Evolutionary conservation across 2,113 vertebrate species (phyloP).

Genomic region (Fukomys damarensis): DNA sequence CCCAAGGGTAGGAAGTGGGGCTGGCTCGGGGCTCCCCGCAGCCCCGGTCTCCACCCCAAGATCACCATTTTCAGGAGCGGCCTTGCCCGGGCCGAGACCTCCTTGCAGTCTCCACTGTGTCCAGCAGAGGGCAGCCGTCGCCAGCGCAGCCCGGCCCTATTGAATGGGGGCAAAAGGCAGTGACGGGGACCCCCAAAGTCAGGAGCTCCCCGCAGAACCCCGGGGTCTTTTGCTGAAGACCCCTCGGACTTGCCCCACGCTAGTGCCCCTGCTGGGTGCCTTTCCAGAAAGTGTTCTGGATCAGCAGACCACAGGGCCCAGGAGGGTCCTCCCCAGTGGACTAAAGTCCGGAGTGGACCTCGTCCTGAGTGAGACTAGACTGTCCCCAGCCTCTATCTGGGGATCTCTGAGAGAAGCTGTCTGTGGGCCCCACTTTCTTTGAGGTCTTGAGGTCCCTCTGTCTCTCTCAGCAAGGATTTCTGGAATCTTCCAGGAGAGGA

Average conservation of each 20-base stretch:
- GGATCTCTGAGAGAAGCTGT: no score
- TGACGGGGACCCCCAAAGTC: neutral
- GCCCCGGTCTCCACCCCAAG: neutral
- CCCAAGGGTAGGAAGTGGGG: neutral
- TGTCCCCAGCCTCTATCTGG: no score
- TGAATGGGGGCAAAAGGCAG: neutral
- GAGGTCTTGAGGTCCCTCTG: no score
- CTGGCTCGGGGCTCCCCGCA: neutral
- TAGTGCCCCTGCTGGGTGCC: neutral
- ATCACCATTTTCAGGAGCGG: neutral
- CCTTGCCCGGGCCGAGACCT: neutral
- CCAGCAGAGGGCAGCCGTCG: constrained; percentile 38
- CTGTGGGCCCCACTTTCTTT: neutral
- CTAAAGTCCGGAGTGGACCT: accelerated
- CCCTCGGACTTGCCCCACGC: accelerated
- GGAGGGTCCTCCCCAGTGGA: accelerated
- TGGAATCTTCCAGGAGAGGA: neutral
- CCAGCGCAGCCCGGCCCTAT: accelerated
- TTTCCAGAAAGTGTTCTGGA: neutral
- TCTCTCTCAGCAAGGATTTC: neutral
- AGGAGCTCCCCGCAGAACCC: neutral
- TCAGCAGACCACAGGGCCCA: neutral
- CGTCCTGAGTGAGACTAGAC: neutral
- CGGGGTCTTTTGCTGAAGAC: neutral
- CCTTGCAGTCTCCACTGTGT: neutral